These are phyloP conservation scores for Lasiurus borealis DNA, from an alignment of 2,113 vertebrate genomes.

Conservation along the genomic window DNA sequence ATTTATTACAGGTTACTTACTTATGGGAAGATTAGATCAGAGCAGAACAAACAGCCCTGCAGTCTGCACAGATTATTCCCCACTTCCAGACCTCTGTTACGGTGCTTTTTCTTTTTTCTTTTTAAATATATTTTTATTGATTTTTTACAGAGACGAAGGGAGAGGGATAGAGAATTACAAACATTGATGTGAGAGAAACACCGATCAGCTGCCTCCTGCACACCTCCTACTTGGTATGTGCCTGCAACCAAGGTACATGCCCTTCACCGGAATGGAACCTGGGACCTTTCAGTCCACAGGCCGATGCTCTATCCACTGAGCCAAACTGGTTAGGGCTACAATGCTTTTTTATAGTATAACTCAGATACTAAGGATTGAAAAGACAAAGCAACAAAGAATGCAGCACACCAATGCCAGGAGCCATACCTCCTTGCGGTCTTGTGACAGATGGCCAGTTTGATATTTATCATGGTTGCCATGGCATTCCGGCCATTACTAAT, in stretches of 20 bases:
- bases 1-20: neutral
- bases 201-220: too few relatives aligned
- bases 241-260: too few relatives aligned
- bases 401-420: neutral
- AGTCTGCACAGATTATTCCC: neutral
- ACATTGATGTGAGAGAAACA: too few relatives aligned
- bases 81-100: neutral
- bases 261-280: too few relatives aligned
- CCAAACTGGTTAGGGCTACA: too few relatives aligned
- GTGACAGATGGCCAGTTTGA: neutral
- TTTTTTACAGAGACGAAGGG: too few relatives aligned
- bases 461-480: neutral
- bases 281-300: too few relatives aligned
- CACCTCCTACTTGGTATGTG: too few relatives aligned
- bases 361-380: neutral
- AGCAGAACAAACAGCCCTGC: neutral
- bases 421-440: neutral
- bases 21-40: neutral
- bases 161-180: too few relatives aligned
- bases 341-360: neutral
- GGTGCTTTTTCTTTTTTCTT: too few relatives aligned
- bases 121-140: too few relatives aligned
- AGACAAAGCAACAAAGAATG: neutral
- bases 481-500: neutral
- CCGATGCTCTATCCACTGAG: too few relatives aligned